Evolutionary conservation across 2,888 invertebrate genomes (phyloP).

Genomic region (Drosophila subsilvestris): DNA sequence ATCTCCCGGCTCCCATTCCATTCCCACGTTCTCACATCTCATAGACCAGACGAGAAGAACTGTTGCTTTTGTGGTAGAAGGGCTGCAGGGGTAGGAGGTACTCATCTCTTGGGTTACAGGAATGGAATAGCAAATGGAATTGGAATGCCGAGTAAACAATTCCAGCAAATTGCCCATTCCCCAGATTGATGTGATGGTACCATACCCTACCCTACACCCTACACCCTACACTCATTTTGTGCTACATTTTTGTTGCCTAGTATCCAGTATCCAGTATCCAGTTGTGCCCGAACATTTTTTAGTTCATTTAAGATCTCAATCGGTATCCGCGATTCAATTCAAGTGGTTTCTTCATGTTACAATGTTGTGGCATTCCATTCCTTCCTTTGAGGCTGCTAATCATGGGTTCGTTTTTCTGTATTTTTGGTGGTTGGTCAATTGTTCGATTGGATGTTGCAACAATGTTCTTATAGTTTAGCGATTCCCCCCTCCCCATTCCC

Average conservation of each 20-base stretch:
- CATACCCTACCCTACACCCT: neutral
- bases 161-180: conserved; percentile 1
- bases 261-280: neutral
- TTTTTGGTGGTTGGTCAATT: neutral
- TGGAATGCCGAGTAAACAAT: conserved; percentile 34
- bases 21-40: conserved; percentile 21
- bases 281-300: neutral
- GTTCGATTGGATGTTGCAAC: neutral
- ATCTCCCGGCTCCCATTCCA: conserved; percentile 23
- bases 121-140: conserved; percentile 26
- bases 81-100: neutral
- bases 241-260: neutral
- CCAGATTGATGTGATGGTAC: neutral
- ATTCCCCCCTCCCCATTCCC: neutral
- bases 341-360: conserved; percentile 20
- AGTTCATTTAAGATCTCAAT: neutral
- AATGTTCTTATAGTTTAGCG: neutral
- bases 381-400: conserved; percentile 2
- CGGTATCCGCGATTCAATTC: neutral
- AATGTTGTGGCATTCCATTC: neutral
- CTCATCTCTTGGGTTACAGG: conserved; percentile 6
- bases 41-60: neutral
- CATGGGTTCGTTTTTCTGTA: neutral
- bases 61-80: neutral
- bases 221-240: neutral